A percentile compares a stretch with the other conserved stretches of the same genome.
Conservation (phyloP, 2,113 vertebrate species). For the Paracanthobrama guichenoti region DNA sequence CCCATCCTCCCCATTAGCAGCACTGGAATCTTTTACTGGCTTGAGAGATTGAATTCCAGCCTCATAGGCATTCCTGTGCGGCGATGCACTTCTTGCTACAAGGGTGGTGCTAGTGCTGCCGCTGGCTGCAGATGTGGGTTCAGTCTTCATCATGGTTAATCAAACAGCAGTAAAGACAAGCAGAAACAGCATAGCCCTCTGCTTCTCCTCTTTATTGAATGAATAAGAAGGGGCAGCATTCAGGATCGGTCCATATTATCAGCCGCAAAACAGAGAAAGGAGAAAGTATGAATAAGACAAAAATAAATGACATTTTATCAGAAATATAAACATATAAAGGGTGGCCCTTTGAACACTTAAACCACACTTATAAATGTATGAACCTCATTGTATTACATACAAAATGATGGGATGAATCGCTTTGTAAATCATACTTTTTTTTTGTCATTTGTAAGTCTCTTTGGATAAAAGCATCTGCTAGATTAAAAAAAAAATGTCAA, state of each 20-base stretch:
- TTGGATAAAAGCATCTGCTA: background rate
- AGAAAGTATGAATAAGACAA: slow-evolving; percentile 26
- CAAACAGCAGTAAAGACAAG: slow-evolving; percentile 65
- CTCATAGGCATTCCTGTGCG: slow-evolving; percentile 93
- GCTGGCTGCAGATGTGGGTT: slow-evolving; percentile 75
- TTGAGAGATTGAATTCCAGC: slow-evolving; percentile 90
- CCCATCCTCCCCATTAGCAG: slow-evolving; percentile 76
- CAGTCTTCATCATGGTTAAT: slow-evolving; percentile 94
- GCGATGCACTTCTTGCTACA: slow-evolving; percentile 83
- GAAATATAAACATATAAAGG: background rate
- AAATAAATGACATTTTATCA: background rate
- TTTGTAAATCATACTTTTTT: background rate
- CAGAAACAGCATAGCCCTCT: slow-evolving; percentile 72
- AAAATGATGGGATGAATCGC: background rate
- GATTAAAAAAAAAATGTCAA: background rate
- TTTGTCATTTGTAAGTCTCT: background rate
- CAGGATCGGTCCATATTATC: slow-evolving; percentile 2
- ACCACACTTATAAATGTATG: background rate
- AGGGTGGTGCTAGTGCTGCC: slow-evolving; percentile 69
- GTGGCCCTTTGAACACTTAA: background rate
- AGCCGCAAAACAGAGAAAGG: slow-evolving; percentile 22
- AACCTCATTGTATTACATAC: background rate
- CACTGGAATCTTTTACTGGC: slow-evolving; percentile 78
- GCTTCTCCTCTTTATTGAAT: slow-evolving; percentile 56
- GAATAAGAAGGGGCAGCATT: slow-evolving; percentile 4